These are phyloP conservation scores for Sebastiscus tertius DNA, from an alignment of 2,797 vertebrate genomes.

Conservation along the genomic window DNA sequence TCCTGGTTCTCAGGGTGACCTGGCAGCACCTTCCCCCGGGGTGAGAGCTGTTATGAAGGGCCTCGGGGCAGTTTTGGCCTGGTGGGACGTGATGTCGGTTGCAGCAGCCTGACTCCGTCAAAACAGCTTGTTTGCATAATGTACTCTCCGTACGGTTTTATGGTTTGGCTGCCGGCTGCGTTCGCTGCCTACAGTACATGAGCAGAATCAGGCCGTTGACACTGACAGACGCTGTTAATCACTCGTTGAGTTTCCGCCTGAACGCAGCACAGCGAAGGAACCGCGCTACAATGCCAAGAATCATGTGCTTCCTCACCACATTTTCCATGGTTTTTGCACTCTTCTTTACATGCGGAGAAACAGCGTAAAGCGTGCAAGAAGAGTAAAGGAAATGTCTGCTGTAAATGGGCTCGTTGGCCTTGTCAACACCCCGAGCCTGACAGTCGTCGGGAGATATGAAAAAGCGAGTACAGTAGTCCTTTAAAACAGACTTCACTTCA, in stretches of 20 bases:
- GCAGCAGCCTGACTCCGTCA: conserved; percentile 49
- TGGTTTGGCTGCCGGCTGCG: not conserved
- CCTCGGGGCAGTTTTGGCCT: conserved; percentile 67
- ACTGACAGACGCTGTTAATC: conserved; percentile 43
- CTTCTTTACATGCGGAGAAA: not conserved
- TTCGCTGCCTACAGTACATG: conserved; percentile 8
- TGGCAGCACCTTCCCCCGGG: conserved; percentile 57
- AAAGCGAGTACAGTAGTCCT: conserved; percentile 20
- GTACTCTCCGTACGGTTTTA: conserved; percentile 15
- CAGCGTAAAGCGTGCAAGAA: not conserved
- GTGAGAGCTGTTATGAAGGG: conserved; percentile 52
- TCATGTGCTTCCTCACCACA: conserved; percentile 4
- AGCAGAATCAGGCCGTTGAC: conserved; percentile 28
- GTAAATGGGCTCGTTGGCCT: conserved; percentile 28
- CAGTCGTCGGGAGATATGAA: conserved; percentile 32
- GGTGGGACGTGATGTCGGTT: conserved; percentile 53
- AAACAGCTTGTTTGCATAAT: conserved; percentile 73
- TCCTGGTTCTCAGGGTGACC: conserved; percentile 70
- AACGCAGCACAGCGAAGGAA: conserved; percentile 13
- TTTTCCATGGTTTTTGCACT: conserved; percentile 24
- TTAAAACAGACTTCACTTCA: conserved; percentile 15
- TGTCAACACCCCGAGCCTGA: conserved; percentile 47
- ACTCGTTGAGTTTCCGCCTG: conserved; percentile 13
- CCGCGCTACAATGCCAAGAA: not conserved
- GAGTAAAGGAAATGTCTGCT: conserved; percentile 13